Percentiles rank a stretch among this genome's conserved stretches.
Conservation (phyloP, 2,113 vertebrate species). For the Tympanuchus pallidicinctus region DNA sequence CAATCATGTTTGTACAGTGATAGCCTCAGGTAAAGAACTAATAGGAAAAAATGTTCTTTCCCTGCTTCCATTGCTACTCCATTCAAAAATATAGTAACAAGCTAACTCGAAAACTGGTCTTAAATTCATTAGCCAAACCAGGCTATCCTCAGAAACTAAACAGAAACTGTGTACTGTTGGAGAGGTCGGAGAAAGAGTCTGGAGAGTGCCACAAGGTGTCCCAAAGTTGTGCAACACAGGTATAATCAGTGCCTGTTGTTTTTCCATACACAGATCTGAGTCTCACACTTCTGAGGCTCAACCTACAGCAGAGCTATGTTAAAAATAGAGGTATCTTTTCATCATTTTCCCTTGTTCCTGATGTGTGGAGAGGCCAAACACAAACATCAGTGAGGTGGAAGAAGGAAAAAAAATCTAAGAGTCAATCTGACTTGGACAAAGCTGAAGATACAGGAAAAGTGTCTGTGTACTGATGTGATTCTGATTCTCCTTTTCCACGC, state of each 20-base stretch:
- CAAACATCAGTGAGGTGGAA: background rate
- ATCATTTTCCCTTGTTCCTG: background rate
- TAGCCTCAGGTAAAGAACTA: constrained; percentile 37
- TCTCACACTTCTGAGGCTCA: background rate
- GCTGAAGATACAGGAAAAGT: background rate
- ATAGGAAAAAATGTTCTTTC: constrained; percentile 29
- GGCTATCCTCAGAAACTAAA: background rate
- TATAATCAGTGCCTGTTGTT: background rate
- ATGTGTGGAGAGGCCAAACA: background rate
- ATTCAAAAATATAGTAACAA: constrained; percentile 43
- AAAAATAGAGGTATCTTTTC: background rate
- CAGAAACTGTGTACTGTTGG: background rate
- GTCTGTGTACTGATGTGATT: background rate
- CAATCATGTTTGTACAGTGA: constrained; percentile 4
- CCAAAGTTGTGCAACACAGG: background rate
- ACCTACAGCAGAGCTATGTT: background rate
- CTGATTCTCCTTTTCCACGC: background rate
- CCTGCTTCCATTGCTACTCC: background rate
- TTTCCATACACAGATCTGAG: background rate
- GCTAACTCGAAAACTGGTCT: background rate
- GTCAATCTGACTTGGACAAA: background rate
- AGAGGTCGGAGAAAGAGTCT: background rate
- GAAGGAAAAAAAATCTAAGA: background rate
- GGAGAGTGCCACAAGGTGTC: background rate
- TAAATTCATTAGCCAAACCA: background rate